Percentiles rank a stretch among this genome's conserved stretches.
These are phyloP conservation scores for Cybosia mesomella DNA, from an alignment of 2,888 invertebrate species.

Conservation along the genomic window DNA sequence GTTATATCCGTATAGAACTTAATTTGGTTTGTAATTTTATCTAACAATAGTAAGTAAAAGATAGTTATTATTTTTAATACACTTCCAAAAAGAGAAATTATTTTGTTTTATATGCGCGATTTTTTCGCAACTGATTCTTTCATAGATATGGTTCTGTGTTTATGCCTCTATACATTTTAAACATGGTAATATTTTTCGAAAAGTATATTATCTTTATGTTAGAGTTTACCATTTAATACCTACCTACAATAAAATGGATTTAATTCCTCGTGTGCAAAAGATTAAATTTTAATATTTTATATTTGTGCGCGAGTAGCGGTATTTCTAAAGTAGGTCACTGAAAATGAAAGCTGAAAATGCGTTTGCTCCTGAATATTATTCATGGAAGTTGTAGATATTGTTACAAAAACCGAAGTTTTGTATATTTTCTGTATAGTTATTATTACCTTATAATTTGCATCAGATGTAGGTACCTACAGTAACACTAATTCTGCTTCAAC, in stretches of 20 bases:
- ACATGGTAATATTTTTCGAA: neutral
- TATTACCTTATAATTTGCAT: no score
- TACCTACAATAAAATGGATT: neutral
- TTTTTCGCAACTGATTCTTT: neutral
- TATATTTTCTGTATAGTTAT: no score
- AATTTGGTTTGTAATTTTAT: constrained; percentile 29
- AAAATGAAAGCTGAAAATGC: neutral
- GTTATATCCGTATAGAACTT: constrained; percentile 6
- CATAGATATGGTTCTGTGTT: neutral
- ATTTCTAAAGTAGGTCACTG: constrained; percentile 1
- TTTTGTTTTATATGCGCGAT: neutral
- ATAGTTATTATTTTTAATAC: neutral
- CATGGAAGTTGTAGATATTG: neutral
- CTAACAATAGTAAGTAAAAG: neutral
- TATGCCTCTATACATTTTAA: neutral
- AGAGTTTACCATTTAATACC: neutral
- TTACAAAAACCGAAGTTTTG: neutral
- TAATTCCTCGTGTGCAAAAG: neutral
- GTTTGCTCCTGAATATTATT: neutral
- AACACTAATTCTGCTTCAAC: no score
- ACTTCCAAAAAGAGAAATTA: neutral
- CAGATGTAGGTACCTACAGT: no score
- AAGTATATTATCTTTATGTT: neutral
- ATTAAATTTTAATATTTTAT: neutral
- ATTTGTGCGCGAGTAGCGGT: neutral